Evolutionary conservation across 2,797 vertebrate species (phyloP).

Genomic region (Gambelia wislizenii): DNA sequence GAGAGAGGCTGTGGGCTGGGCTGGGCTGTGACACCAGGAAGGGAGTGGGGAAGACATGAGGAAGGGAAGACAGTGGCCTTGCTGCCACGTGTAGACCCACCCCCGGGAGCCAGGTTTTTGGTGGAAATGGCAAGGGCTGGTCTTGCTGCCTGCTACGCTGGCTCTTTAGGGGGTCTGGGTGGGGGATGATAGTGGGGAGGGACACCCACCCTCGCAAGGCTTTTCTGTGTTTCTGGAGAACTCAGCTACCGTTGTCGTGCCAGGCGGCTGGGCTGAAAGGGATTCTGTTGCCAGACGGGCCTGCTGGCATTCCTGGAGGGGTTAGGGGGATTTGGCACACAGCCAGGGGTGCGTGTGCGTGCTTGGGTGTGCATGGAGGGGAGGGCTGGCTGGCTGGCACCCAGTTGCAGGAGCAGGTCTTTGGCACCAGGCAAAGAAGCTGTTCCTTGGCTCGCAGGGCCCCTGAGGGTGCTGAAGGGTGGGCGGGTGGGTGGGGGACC

Average conservation of each 20-base stretch:
- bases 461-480: no score
- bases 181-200: neutral
- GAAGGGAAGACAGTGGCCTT: no score
- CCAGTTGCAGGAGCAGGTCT: constrained; percentile 17
- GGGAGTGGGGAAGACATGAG: no score
- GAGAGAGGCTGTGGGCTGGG: neutral
- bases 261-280: constrained; percentile 30
- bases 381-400: constrained; percentile 39
- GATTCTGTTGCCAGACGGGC: constrained; percentile 11
- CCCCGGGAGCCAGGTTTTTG: neutral
- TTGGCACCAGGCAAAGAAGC: no score
- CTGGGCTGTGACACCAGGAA: no score
- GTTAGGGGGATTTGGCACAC: constrained; percentile 37
- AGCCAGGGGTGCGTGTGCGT: neutral
- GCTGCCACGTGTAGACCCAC: neutral
- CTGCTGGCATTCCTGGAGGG: constrained; percentile 61
- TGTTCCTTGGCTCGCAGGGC: no score
- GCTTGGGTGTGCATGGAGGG: neutral
- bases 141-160: neutral
- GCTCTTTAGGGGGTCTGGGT: neutral
- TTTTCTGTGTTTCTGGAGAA: neutral
- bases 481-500: no score
- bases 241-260: neutral
- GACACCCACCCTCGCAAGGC: neutral
- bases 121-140: neutral